Evolutionary conservation across 2,888 invertebrate species (phyloP), one percentile per base, ranked within the genome.

Genomic region (Drosophila koepferae): DNA sequence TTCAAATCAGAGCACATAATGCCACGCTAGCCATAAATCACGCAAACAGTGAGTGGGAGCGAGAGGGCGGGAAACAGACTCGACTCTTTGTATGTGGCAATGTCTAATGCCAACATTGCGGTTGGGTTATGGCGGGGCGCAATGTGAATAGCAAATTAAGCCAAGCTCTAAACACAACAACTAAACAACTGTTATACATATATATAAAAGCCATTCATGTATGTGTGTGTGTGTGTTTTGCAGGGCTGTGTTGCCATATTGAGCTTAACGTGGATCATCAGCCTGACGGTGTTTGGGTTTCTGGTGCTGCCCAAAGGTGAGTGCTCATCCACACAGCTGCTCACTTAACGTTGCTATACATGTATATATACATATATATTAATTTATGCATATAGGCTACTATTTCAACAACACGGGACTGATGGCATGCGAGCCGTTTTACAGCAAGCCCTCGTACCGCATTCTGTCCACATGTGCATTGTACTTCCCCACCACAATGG

Each of bases 401-500:
- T 97, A 97, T 93, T 97, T 97, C 94, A 97, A 97, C 93, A 95
- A 96, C 51, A 96, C 97, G 16, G 97, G 97, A 31, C 94, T 97
- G 87, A 95, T 97, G 94, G 97, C 97, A 61, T 97, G 97, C 92
- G 97, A 97, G 91, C 97, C 97, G 38, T 97, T 97, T 92, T 97
- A 97, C 92, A 95, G 96, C 86, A 95, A 96, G 90, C 93, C 94
- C 46, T 94, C 94, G 90, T 94, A 94, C 92, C 95, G 97, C 90
- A 97, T 97, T 87, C 94, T 97, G 80, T 95, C 97, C 70, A 97
- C 97, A 86, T 97, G 97, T 93, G 96, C 96, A 74, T 97, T 97
- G 93, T 98, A 97, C 93, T 97, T 97, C 89, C 97, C 97, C 28
- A 97, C 97, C 34, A 97, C 97, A 38, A 97, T 97, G 97, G 96